Percentiles rank a stretch among this genome's conserved stretches.
Conservation (phyloP, 2,797 vertebrate species). For the Mus caroli region DNA sequence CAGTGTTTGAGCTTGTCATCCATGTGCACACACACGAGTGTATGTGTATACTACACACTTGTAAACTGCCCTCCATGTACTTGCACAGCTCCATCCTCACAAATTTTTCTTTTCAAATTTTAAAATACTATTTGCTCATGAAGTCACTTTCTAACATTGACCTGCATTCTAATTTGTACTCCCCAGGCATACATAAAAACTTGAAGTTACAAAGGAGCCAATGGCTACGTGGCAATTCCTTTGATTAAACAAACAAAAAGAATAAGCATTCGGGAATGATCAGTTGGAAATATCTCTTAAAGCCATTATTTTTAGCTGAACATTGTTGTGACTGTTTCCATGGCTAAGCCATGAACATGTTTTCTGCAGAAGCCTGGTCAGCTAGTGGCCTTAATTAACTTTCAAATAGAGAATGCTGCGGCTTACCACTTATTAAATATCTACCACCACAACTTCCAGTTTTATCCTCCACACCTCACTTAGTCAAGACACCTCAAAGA, state of each 20-base stretch:
- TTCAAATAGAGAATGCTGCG: constrained; percentile 85
- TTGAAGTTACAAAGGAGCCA: constrained; percentile 67
- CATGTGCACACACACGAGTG: neutral
- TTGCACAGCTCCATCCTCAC: neutral
- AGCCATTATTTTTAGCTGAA: constrained; percentile 84
- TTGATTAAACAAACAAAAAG: constrained; percentile 67
- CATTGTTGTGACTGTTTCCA: constrained; percentile 88
- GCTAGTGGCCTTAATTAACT: constrained; percentile 89
- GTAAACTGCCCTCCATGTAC: neutral
- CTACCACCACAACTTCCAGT: constrained; percentile 86
- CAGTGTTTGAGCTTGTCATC: neutral
- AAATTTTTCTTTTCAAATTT: neutral
- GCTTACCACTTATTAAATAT: constrained; percentile 90
- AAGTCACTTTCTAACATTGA: neutral
- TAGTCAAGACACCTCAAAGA: constrained; percentile 86
- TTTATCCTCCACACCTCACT: constrained; percentile 87
- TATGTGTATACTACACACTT: neutral
- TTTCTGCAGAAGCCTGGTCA: constrained; percentile 87
- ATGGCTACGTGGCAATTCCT: constrained; percentile 1
- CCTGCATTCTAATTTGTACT: constrained; percentile 62
- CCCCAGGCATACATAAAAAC: neutral
- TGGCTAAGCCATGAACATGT: constrained; percentile 88
- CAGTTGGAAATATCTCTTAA: constrained; percentile 79
- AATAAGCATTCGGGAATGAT: constrained; percentile 68
- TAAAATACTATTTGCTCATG: neutral